phyloP scores from a whole-genome alignment of 2,888 invertebrate species.

The Drosophila trichaetosa region DNA sequence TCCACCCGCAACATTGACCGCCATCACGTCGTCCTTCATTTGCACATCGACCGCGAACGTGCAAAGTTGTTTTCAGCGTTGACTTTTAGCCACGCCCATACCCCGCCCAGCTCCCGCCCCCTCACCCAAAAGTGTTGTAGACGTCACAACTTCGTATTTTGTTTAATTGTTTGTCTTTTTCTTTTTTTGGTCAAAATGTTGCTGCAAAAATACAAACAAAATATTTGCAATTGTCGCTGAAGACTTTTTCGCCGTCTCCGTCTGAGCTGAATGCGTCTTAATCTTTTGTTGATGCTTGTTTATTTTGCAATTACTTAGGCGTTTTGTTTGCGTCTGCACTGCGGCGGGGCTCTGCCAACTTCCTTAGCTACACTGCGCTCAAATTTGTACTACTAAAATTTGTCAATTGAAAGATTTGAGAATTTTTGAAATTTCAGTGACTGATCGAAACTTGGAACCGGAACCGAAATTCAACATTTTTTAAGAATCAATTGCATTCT shows the following conservation, averaged over 20 bases:
- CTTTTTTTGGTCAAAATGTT: conserved; percentile 29
- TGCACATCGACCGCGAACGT: conserved; percentile 78
- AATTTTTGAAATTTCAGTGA: background rate
- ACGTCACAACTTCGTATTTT: conserved; percentile 17
- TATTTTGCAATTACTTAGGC: conserved; percentile 83
- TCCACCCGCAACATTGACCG: conserved; percentile 35
- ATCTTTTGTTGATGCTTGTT: conserved; percentile 83
- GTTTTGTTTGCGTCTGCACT: conserved; percentile 81
- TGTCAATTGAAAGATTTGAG: background rate
- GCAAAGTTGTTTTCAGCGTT: conserved; percentile 55
- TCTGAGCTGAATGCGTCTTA: conserved; percentile 68
- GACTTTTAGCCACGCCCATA: conserved; percentile 45
- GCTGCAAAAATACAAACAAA: conserved; percentile 55
- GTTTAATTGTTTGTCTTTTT: conserved; percentile 63
- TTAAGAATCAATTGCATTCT: background rate
- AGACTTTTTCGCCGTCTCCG: conserved; percentile 2
- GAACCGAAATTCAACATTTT: background rate
- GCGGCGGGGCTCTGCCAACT: conserved; percentile 57
- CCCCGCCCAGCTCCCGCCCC: background rate
- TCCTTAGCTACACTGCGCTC: conserved; percentile 1
- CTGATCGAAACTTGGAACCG: no score
- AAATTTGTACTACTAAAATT: background rate
- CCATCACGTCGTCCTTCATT: conserved; percentile 74
- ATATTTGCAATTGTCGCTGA: conserved; percentile 72
- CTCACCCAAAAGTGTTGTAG: background rate